A percentile compares a stretch with the other conserved stretches of the same genome.
phyloP scores from a whole-genome alignment of 2,797 vertebrate genomes.

The Tragelaphus oryx region DNA sequence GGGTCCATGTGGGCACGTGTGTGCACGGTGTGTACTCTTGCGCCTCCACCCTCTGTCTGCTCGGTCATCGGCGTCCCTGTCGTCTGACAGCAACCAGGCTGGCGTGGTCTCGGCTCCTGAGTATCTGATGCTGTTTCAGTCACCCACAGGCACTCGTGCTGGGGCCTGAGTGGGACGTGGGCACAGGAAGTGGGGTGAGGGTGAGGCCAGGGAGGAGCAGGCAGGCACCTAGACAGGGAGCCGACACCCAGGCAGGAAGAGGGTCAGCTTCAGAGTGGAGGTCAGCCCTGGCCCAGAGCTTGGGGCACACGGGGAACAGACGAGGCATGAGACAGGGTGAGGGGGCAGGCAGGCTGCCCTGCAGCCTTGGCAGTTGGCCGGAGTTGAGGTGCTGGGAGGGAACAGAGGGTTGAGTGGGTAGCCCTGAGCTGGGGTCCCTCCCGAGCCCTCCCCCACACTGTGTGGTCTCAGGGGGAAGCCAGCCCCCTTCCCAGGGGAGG shows the following conservation, averaged over 20 bases:
- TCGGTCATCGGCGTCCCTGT: fast-evolving
- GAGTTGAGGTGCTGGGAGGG: not conserved
- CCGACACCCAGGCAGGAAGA: not conserved
- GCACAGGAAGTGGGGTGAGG: fast-evolving
- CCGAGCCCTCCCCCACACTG: not conserved
- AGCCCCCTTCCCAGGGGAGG: fast-evolving
- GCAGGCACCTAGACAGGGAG: not conserved
- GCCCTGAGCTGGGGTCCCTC: not conserved
- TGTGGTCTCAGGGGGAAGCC: not conserved
- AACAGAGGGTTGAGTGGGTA: not conserved
- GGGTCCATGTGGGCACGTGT: fast-evolving
- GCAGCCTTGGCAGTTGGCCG: fast-evolving
- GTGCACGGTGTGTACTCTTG: fast-evolving
- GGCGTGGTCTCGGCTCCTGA: not conserved
- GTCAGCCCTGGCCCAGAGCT: not conserved
- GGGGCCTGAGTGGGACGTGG: not conserved
- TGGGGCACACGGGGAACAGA: fast-evolving
- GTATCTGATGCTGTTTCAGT: not conserved
- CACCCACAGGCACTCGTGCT: fast-evolving
- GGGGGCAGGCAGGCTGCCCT: fast-evolving
- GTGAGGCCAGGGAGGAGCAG: not conserved
- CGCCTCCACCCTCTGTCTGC: no score
- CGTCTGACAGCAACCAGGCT: not conserved
- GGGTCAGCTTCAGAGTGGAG: not conserved
- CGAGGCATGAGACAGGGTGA: fast-evolving